phyloP scores from a whole-genome alignment of 1,140 invertebrate genomes.

The Eumaeus atala region DNA sequence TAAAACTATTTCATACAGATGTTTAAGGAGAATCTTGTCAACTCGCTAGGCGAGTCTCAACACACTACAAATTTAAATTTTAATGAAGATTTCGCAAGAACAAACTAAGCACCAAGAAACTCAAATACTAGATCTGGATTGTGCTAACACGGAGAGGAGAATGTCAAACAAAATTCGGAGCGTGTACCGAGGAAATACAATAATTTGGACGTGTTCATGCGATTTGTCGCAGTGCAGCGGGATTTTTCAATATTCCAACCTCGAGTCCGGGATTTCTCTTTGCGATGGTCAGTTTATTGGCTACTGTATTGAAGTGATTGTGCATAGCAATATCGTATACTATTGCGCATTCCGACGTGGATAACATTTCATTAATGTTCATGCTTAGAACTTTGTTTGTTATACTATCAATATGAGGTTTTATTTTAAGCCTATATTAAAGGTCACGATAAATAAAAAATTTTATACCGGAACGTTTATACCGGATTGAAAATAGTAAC shows the following conservation, averaged over 20 bases:
- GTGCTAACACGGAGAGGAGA: conserved; percentile 31
- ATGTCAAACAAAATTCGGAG: conserved; percentile 49
- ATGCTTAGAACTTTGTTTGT: too few species aligned
- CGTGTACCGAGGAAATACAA: conserved; percentile 52
- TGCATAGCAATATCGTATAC: conserved; percentile 2
- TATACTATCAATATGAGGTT: too few species aligned
- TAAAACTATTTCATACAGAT: too few species aligned
- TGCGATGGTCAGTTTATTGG: conserved; percentile 31
- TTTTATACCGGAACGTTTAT: too few species aligned
- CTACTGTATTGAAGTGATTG: conserved; percentile 9
- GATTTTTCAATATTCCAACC: conserved; percentile 46
- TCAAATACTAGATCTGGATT: conserved; percentile 26
- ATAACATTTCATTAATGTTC: too few species aligned
- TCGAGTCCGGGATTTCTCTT: conserved; percentile 28
- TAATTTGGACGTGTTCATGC: conserved; percentile 59
- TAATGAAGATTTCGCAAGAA: conserved; percentile 13
- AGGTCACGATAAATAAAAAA: too few species aligned
- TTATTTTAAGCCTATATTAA: too few species aligned
- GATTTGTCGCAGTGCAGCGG: conserved; percentile 58
- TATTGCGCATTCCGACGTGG: not conserved
- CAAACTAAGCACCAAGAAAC: conserved; percentile 18
- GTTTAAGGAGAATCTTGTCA: too few species aligned
- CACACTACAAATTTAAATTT: not conserved
- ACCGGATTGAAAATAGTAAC: too few species aligned
- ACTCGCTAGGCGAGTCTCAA: too few species aligned